These are phyloP conservation scores for Brachyhypopomus gauderio DNA, from an alignment of 2,113 vertebrate genomes.

Conservation along the genomic window DNA sequence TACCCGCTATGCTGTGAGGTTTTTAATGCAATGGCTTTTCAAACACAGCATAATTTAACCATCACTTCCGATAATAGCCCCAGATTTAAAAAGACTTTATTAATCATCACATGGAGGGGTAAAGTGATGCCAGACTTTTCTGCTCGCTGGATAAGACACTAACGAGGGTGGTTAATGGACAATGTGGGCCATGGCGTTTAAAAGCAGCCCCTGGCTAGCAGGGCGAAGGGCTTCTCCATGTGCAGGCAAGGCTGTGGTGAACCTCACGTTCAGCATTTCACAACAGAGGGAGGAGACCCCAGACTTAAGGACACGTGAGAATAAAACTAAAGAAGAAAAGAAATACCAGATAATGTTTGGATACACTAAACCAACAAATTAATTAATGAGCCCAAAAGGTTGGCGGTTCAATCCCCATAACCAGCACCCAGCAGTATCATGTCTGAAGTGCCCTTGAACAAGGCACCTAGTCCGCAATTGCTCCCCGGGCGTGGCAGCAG, in stretches of 20 bases:
- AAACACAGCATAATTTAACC: conserved; percentile 63
- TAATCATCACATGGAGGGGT: conserved; percentile 56
- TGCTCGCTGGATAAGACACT: conserved; percentile 47
- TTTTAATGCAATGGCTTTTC: conserved; percentile 61
- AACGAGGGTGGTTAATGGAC: conserved; percentile 60
- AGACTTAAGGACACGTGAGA: not conserved
- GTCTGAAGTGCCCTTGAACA: too few species aligned
- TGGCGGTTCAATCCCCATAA: too few species aligned
- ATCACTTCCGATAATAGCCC: conserved; percentile 61
- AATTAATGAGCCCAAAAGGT: too few species aligned
- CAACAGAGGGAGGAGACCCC: not conserved
- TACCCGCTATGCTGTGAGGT: conserved; percentile 29
- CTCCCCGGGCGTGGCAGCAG: too few species aligned
- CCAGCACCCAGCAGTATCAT: too few species aligned
- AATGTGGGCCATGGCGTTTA: conserved; percentile 45
- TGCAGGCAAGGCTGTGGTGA: too few species aligned
- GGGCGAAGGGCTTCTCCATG: conserved; percentile 6
- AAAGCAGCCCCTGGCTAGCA: conserved; percentile 33
- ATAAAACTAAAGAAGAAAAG: not conserved
- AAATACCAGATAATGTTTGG: not conserved
- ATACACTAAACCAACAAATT: not conserved
- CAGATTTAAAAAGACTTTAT: conserved; percentile 59
- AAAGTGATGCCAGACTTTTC: conserved; percentile 46
- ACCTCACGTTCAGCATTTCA: not conserved
- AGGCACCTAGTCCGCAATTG: too few species aligned